These are phyloP conservation scores for Callinectes sapidus DNA, from an alignment of 2,888 invertebrate genomes.

Conservation along the genomic window DNA sequence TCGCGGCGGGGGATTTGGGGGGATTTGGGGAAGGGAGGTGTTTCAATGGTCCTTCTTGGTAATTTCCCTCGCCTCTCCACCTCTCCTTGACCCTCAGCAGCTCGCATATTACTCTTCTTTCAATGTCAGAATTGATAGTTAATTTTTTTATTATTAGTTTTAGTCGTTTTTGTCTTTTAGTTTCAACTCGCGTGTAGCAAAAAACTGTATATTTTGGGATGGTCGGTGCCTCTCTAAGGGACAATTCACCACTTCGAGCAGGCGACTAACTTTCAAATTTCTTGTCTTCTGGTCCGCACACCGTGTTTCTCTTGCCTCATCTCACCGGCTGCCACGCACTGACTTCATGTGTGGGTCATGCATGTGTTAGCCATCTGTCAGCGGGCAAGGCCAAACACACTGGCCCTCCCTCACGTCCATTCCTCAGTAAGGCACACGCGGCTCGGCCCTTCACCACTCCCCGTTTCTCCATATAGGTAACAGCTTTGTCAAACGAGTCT, in stretches of 20 bases:
- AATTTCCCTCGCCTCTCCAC: background rate
- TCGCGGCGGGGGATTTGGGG: background rate
- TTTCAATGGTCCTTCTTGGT: background rate
- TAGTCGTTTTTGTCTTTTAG: background rate
- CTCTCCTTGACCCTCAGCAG: background rate
- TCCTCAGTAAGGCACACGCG: background rate
- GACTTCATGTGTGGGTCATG: slow-evolving; percentile 53
- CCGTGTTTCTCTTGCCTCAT: background rate
- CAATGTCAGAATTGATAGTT: background rate
- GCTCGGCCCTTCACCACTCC: background rate
- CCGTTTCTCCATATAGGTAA: background rate
- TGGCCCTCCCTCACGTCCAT: slow-evolving; percentile 19
- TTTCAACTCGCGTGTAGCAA: background rate
- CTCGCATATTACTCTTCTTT: background rate
- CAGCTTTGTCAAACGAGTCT: background rate
- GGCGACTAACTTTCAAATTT: background rate
- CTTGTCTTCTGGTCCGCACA: background rate
- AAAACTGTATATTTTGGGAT: background rate
- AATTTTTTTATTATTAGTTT: background rate
- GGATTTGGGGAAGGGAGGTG: background rate
- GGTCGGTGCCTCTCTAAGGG: background rate
- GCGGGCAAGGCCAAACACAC: slow-evolving; percentile 17
- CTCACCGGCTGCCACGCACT: background rate
- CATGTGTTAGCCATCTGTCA: slow-evolving; percentile 53
- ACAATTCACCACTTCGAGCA: background rate